A percentile compares a stretch with the other conserved stretches of the same genome.
These are phyloP conservation scores for Proterorhinus semilunaris DNA, from an alignment of 2,113 vertebrate genomes.

Conservation along the genomic window DNA sequence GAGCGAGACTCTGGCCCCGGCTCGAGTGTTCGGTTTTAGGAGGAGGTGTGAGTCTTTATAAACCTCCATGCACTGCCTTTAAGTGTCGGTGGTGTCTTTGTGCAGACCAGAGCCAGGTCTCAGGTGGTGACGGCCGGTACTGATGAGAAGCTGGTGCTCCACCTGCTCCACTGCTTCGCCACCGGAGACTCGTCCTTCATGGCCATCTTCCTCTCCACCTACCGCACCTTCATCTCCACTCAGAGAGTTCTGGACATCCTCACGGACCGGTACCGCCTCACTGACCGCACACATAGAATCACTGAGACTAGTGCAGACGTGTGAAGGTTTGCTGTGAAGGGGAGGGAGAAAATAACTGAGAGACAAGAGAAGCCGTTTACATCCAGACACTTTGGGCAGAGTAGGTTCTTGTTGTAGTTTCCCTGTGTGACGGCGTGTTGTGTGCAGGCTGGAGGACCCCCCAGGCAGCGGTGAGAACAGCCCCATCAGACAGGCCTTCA, in stretches of 20 bases:
- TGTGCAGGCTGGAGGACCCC: slow-evolving; percentile 68
- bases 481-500: slow-evolving; percentile 70
- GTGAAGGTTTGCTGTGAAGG: too few species aligned
- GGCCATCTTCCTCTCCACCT: slow-evolving; percentile 86
- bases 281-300: neutral
- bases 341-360: too few species aligned
- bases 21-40: too few species aligned
- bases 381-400: too few species aligned
- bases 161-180: slow-evolving; percentile 81
- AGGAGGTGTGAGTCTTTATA: too few species aligned
- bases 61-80: too few species aligned
- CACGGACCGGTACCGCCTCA: slow-evolving; percentile 77
- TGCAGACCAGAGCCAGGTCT: slow-evolving; percentile 55
- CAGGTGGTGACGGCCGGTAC: slow-evolving; percentile 83
- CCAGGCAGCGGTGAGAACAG: slow-evolving; percentile 67
- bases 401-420: too few species aligned
- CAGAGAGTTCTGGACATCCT: slow-evolving; percentile 80
- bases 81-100: neutral
- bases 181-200: slow-evolving; percentile 81
- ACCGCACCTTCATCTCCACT: slow-evolving; percentile 82
- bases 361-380: too few species aligned
- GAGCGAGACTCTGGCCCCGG: too few species aligned
- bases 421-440: neutral
- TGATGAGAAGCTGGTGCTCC: slow-evolving; percentile 82
- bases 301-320: too few species aligned